Evolutionary conservation across 2,888 invertebrate species (phyloP), one percentile per base, ranked within the genome.

Genomic region (Mythimna albipuncta): DNA sequence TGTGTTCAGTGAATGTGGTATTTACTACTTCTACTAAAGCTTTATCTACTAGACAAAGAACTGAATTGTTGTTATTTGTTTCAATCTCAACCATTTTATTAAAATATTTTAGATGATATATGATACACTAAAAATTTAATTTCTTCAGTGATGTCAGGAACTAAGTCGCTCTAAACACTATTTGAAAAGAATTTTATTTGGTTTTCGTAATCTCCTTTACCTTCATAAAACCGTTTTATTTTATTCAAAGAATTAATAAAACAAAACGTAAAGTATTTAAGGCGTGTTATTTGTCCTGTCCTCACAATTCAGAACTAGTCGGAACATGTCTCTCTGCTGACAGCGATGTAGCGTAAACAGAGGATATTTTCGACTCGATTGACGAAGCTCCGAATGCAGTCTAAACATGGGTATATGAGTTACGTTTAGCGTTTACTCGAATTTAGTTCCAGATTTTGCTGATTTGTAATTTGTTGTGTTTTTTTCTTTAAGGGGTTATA

Each of bases 321-420:
- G 70, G 66, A 83, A 86, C 85, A 78, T 78, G 83, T 76, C 69
- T 62, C 82, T 78, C 78, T 84, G 82, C 86, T 89, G 91, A 89
- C 92, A 89, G 87, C 85, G 85, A 82, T 85, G 80, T 85, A 82
- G 87, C 82, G 89, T 92, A 93, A 93, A 93, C 92, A 91, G 64
- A 75, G 54, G 86, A 89, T 94, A 94, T 94, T 94, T 94, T 89
- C 69, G 89, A 85, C 88, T 85, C 89, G 91, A 94, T 92, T 91
- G 91, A 93, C 91, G 91, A 79, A 79, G 75, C 77, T 82, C 85
- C 84, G 90, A 90, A 90, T 89, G 32, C 81, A 54, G 72, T 68
- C 32, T 64, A 65, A 80, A 77, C 80, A 80, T 9, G n/a, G 41
- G 89, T 90, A 90, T 91, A 91, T 87, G 88, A 89, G 84, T 87